Evolutionary conservation across 1,140 invertebrate species (phyloP), one percentile per base, ranked within the genome.

Genomic region (Monochamus saltuarius): DNA sequence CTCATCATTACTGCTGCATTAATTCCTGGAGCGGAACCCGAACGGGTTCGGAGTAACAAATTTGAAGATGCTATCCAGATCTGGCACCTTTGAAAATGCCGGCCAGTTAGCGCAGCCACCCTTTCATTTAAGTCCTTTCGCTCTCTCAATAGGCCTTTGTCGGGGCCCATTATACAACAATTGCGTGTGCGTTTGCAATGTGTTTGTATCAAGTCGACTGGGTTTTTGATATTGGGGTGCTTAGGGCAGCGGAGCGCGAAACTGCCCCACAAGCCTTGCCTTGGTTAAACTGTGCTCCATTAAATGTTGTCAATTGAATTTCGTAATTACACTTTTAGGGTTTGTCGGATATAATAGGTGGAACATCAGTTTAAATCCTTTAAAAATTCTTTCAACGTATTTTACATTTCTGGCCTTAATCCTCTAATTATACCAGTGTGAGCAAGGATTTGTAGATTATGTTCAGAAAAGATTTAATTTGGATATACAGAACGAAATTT

Each of bases 131-230:
- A 62, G 51, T 43, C 50, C 54, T 37, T 56, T 65, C 60, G 49
- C 52, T 19, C 43, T 51, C 45, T 66, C 59, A 67, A 70, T 63
- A 55, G 62, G 53, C 50, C 63, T 66, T 64, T 70, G 68, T 67
- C 65, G 53, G 43, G 64, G 45, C 52, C 65, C 64, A 70, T 70
- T 70, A 68, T 66, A 52, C 54, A 66, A 70, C 66, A 70, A 68
- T 68, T 65, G 65, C 60, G 57, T 61, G 61, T 59, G 59, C 58
- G 43, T 36, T 62, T 9, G 47, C 45, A 70, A 70, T 68, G 64
- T 59, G 61, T 68, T 66, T 58, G 62, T 62, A 65, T 67, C 67
- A 69, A 64, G 65, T 66, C 59, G 58, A 59, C 68, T 56, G 38
- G 40, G 53, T 56, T 56, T 56, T 57, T 51, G 53, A 63, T 58